These are phyloP conservation scores for Polia nebulosa DNA, from an alignment of 2,888 invertebrate species.

Conservation along the genomic window DNA sequence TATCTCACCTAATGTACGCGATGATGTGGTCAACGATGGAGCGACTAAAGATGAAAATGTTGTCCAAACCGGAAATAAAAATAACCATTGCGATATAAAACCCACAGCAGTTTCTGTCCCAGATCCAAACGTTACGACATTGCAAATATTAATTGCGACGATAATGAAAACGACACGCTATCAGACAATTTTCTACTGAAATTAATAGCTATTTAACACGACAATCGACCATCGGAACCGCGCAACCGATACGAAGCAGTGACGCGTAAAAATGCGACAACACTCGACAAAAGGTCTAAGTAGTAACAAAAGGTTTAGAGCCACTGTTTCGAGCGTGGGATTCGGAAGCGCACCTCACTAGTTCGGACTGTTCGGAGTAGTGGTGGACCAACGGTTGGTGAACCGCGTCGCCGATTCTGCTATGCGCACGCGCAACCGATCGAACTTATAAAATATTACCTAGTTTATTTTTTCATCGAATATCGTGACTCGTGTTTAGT, in stretches of 20 bases:
- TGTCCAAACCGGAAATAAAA: not conserved
- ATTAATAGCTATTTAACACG: conserved; percentile 63
- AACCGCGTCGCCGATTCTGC: conserved; percentile 81
- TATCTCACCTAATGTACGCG: no score
- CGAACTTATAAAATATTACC: conserved; percentile 58
- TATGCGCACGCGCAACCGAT: conserved; percentile 74
- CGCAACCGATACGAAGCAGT: conserved; percentile 54
- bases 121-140: conserved; percentile 25
- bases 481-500: conserved; percentile 63
- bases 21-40: no score
- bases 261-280: conserved; percentile 76
- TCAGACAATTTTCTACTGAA: conserved; percentile 52
- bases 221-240: conserved; percentile 57
- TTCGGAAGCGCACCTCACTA: conserved; percentile 74
- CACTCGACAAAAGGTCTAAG: conserved; percentile 73
- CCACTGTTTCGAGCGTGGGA: conserved; percentile 76
- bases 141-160: conserved; percentile 27
- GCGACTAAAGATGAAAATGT: not conserved
- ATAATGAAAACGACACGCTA: conserved; percentile 55
- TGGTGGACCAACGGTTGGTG: conserved; percentile 78
- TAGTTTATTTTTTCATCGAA: conserved; percentile 40
- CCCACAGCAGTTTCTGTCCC: conserved; percentile 1
- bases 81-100: not conserved
- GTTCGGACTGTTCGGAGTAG: conserved; percentile 69
- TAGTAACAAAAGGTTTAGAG: conserved; percentile 72